A percentile compares a stretch with the other conserved stretches of the same genome.
These are phyloP conservation scores for Leucophora obtusa DNA, from an alignment of 2,888 invertebrate species.

Conservation along the genomic window DNA sequence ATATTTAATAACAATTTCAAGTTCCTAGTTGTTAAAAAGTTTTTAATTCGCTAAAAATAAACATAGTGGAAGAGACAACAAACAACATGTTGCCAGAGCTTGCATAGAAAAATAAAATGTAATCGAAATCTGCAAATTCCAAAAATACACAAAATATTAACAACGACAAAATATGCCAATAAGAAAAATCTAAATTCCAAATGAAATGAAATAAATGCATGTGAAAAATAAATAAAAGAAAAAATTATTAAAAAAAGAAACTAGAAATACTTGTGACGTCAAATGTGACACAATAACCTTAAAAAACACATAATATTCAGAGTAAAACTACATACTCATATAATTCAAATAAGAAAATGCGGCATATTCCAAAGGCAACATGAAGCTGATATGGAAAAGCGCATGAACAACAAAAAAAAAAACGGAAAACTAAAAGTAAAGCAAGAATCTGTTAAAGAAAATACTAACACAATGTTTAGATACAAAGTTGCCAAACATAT, in stretches of 20 bases:
- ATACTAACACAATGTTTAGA: neutral
- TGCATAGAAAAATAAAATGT: neutral
- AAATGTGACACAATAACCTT: constrained; percentile 70
- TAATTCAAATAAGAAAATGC: constrained; percentile 41
- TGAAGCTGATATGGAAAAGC: constrained; percentile 28
- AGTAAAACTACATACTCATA: constrained; percentile 17
- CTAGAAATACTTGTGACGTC: constrained; percentile 68
- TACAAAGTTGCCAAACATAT: constrained; percentile 19
- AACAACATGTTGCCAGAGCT: constrained; percentile 17
- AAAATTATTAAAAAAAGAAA: constrained; percentile 34
- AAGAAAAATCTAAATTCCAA: constrained; percentile 22
- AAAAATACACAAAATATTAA: neutral
- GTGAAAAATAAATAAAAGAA: neutral
- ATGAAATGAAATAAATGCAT: constrained; percentile 30
- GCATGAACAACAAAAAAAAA: constrained; percentile 39
- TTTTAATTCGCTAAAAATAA: neutral
- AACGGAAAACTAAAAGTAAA: neutral
- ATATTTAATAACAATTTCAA: neutral
- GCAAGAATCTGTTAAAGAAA: neutral
- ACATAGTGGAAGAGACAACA: neutral
- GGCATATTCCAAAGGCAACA: constrained; percentile 40
- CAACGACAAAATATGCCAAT: constrained; percentile 4
- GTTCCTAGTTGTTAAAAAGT: neutral
- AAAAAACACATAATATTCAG: constrained; percentile 57
- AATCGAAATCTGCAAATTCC: constrained; percentile 10